A percentile compares a stretch with the other conserved stretches of the same genome.
phyloP scores from a whole-genome alignment of 2,113 vertebrate genomes.

The Clupea harengus region DNA sequence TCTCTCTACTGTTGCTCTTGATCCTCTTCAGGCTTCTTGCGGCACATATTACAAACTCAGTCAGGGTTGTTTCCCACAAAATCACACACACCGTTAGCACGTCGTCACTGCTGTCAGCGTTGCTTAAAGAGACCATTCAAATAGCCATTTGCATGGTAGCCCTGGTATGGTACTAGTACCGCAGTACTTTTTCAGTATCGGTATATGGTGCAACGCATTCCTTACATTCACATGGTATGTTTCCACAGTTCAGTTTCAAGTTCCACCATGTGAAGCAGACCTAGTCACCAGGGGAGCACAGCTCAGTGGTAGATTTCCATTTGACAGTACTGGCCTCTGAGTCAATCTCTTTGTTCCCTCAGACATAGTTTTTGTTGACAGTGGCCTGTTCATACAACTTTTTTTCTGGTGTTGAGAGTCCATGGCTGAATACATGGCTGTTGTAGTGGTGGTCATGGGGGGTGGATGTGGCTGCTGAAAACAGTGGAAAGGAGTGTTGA shows the following conservation, averaged over 20 bases:
- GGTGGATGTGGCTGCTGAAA: background rate
- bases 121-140: too few species aligned
- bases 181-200: too few species aligned
- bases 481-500: background rate
- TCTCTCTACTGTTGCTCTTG: too few species aligned
- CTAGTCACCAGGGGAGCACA: background rate
- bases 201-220: background rate
- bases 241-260: background rate
- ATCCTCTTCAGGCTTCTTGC: too few species aligned
- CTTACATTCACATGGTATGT: background rate
- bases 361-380: background rate
- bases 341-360: background rate
- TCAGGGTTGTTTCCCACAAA: too few species aligned
- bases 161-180: too few species aligned
- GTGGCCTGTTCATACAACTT: background rate
- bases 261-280: background rate
- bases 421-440: too few species aligned
- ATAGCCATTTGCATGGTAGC: background rate
- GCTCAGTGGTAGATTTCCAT: background rate
- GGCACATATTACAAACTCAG: too few species aligned
- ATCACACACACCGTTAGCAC: too few species aligned
- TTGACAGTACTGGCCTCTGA: background rate
- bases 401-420: background rate
- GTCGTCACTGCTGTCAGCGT: too few species aligned
- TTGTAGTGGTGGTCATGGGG: background rate